phyloP scores from a whole-genome alignment of 2,888 invertebrate genomes.

The Epistrophe grossulariae region DNA sequence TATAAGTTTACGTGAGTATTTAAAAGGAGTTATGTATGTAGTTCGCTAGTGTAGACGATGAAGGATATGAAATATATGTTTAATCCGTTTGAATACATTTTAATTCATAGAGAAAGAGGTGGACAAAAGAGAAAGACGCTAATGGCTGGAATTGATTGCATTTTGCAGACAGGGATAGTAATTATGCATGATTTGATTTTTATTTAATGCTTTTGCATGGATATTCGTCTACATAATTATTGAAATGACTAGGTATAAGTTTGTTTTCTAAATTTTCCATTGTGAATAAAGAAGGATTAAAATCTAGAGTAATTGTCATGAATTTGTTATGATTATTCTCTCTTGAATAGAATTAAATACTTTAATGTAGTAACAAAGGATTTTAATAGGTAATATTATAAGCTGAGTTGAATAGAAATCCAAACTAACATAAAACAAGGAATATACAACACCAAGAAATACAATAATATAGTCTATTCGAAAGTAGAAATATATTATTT shows the following conservation, averaged over 20 bases:
- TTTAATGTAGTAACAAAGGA: not conserved
- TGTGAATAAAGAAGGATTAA: slow-evolving; percentile 10
- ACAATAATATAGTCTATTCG: no score
- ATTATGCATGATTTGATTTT: slow-evolving; percentile 44
- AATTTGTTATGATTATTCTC: not conserved
- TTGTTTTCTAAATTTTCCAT: not conserved
- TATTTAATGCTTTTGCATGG: slow-evolving; percentile 11
- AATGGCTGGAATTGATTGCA: slow-evolving; percentile 56
- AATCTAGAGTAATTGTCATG: slow-evolving; percentile 8
- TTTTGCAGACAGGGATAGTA: slow-evolving; percentile 24
- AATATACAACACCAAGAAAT: no score
- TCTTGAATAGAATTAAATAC: not conserved
- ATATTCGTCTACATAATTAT: not conserved
- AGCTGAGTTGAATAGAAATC: not conserved
- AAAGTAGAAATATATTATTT: no score
- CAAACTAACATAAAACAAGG: not conserved
- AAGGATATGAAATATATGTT: slow-evolving; percentile 29
- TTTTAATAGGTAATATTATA: not conserved
- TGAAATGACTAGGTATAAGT: not conserved
- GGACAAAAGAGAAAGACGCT: slow-evolving; percentile 13
- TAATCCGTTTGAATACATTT: slow-evolving; percentile 32
- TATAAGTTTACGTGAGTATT: not conserved
- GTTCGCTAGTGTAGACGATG: not conserved
- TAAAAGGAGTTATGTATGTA: not conserved
- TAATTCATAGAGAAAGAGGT: slow-evolving; percentile 1